Conservation (phyloP, 2,888 invertebrate genomes). For the Amiota communis region DNA sequence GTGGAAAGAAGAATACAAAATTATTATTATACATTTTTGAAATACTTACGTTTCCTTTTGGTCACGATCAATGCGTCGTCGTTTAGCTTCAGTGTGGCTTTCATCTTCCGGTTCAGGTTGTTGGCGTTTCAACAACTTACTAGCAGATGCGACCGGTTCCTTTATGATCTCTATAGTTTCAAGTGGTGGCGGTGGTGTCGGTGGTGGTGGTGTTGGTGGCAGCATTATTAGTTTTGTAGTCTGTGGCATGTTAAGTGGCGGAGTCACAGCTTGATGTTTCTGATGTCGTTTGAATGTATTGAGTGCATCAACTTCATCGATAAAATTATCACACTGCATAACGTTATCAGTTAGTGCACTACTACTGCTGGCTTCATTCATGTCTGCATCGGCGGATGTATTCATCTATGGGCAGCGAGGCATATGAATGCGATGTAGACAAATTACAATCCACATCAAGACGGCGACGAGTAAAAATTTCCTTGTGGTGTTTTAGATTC, state of each 20-base stretch:
- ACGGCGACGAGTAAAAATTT: conserved; percentile 59
- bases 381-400: conserved; percentile 66
- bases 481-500: conserved; percentile 78
- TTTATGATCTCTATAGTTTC: neutral
- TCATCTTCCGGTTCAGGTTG: conserved; percentile 1
- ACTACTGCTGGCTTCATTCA: conserved; percentile 51
- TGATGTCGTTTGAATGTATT: conserved; percentile 54
- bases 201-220: conserved; percentile 1
- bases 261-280: conserved; percentile 56
- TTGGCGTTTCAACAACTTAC: neutral
- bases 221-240: conserved; percentile 39
- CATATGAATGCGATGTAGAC: neutral
- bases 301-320: conserved; percentile 69
- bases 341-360: conserved; percentile 57
- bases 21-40: too few species aligned
- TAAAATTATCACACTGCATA: conserved; percentile 65
- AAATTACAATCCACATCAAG: neutral
- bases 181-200: neutral
- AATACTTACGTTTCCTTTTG: conserved; percentile 41
- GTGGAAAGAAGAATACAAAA: too few species aligned
- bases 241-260: conserved; percentile 40
- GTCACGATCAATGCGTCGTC: conserved; percentile 33
- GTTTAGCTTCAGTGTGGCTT: conserved; percentile 14
- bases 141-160: neutral
- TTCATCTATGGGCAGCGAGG: conserved; percentile 62